A percentile compares a stretch with the other conserved stretches of the same genome.
Conservation (phyloP, 2,797 vertebrate genomes). For the Vireo griseus region DNA sequence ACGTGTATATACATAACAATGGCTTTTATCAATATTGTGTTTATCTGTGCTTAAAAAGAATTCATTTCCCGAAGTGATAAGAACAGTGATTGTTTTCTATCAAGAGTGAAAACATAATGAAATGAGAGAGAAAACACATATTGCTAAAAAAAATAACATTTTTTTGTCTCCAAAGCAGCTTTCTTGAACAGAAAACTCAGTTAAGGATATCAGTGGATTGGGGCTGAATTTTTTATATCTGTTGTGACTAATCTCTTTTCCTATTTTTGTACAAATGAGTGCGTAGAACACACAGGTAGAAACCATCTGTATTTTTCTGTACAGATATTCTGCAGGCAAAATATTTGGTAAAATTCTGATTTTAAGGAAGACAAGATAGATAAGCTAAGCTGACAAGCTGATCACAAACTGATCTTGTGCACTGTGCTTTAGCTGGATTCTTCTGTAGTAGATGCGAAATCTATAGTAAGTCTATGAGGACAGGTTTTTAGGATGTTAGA, state of each 20-base stretch:
- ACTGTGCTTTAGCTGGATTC: background rate
- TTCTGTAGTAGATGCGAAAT: background rate
- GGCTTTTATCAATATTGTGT: background rate
- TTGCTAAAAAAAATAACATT: background rate
- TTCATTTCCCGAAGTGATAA: constrained; percentile 6
- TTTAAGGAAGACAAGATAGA: background rate
- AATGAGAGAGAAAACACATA: background rate
- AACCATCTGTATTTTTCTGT: background rate
- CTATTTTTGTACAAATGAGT: background rate
- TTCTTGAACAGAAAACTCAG: background rate
- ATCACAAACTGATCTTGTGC: background rate
- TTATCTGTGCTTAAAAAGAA: background rate
- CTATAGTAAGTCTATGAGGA: background rate
- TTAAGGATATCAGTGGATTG: background rate
- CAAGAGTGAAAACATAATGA: background rate
- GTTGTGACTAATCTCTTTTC: background rate
- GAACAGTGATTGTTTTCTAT: background rate
- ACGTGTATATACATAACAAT: background rate
- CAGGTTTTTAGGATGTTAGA: background rate
- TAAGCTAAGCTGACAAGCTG: no score
- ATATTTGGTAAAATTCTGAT: background rate
- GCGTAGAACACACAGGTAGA: background rate
- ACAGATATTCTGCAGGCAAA: background rate
- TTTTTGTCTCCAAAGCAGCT: background rate
- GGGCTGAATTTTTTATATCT: background rate